phyloP scores from a whole-genome alignment of 2,113 vertebrate genomes.

The Erinaceus europaeus region DNA sequence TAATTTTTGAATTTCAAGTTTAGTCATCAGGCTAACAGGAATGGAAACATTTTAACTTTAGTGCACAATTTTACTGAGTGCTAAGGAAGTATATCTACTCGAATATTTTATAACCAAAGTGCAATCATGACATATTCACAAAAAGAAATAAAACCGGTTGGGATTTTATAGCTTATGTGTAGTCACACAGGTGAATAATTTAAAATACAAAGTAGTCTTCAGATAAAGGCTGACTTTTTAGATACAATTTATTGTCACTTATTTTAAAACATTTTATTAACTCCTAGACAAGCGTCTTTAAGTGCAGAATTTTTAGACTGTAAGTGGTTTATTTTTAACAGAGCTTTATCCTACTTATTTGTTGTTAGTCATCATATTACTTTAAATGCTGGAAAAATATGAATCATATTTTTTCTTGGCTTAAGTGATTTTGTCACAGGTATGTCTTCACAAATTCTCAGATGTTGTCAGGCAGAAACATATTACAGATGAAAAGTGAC shows the following conservation, averaged over 20 bases:
- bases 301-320: constrained; percentile 68
- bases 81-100: constrained; percentile 65
- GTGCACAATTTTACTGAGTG: constrained; percentile 60
- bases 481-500: constrained; percentile 56
- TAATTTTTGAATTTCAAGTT: constrained; percentile 61
- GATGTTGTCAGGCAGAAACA: constrained; percentile 26
- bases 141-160: constrained; percentile 61
- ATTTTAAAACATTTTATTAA: constrained; percentile 74
- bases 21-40: constrained; percentile 62
- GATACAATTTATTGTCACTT: constrained; percentile 72
- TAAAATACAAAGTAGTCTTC: constrained; percentile 69
- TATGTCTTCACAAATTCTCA: constrained; percentile 27
- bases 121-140: constrained; percentile 47
- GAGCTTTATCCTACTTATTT: constrained; percentile 60
- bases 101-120: constrained; percentile 62
- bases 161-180: constrained; percentile 66
- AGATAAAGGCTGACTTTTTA: constrained; percentile 73
- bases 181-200: constrained; percentile 66
- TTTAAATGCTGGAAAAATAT: constrained; percentile 60
- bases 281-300: constrained; percentile 71
- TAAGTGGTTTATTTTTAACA: constrained; percentile 69
- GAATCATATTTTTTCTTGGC: constrained; percentile 34
- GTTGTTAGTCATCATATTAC: constrained; percentile 51
- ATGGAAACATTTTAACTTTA: constrained; percentile 66
- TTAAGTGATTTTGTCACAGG: constrained; percentile 40